Evolutionary conservation across 64 coral and sea anemone species (phyloP).

Genomic region (Montipora cactus): DNA sequence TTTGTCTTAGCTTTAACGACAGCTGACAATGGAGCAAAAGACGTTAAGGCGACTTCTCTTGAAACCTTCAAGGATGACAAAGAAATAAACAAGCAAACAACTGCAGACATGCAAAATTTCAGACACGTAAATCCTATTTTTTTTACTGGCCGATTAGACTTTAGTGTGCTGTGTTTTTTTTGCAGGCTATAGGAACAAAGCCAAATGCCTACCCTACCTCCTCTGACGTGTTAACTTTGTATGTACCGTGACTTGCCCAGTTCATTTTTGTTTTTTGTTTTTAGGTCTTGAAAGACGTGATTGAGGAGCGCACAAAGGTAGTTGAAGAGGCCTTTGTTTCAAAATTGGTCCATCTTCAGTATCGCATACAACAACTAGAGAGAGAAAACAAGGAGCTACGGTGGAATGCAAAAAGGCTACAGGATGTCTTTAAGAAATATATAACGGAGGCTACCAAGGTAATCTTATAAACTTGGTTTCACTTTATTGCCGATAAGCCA

Average conservation of each 20-base stretch:
- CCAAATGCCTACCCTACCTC: too few relatives aligned
- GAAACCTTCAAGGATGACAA: neutral
- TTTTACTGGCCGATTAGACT: too few relatives aligned
- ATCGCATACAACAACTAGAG: constrained; percentile 37
- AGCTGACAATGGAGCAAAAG: neutral
- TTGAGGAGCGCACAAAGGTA: constrained; percentile 19
- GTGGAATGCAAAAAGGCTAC: constrained; percentile 5
- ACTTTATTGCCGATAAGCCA: too few relatives aligned
- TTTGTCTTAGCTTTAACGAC: neutral
- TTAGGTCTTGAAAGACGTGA: constrained; percentile 32
- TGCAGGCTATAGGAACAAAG: too few relatives aligned
- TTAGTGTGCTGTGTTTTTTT: too few relatives aligned
- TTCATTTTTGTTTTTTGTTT: neutral
- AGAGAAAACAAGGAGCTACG: constrained; percentile 37
- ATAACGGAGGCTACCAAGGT: neutral
- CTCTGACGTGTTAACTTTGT: too few relatives aligned
- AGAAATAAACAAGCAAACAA: neutral
- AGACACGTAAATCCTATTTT: neutral
- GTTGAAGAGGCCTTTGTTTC: constrained; percentile 9
- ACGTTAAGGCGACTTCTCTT: neutral
- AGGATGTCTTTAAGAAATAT: neutral
- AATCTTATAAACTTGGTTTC: too few relatives aligned
- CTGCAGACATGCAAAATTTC: neutral
- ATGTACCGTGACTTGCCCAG: too few relatives aligned
- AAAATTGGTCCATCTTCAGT: constrained; percentile 23